phyloP scores from a whole-genome alignment of 2,888 invertebrate species.

The Serripes groenlandicus region DNA sequence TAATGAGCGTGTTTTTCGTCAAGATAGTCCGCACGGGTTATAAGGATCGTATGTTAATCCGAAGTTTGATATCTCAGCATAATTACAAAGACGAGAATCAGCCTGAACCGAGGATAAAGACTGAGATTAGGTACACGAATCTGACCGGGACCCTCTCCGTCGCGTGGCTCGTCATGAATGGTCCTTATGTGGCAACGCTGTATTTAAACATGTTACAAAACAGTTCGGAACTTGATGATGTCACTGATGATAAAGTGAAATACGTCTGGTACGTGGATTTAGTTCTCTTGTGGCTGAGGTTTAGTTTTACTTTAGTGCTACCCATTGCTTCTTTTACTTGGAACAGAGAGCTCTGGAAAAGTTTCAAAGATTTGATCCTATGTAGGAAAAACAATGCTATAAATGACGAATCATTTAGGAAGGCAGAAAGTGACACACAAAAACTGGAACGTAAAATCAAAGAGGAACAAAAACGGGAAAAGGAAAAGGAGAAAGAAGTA shows the following conservation, averaged over 20 bases:
- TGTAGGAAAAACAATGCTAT: conserved; percentile 82
- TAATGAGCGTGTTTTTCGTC: conserved; percentile 73
- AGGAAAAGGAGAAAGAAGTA: conserved; percentile 60
- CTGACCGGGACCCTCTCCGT: conserved; percentile 74
- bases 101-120: conserved; percentile 68
- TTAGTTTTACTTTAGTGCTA: conserved; percentile 77
- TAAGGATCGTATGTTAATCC: conserved; percentile 68
- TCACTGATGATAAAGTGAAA: conserved; percentile 48
- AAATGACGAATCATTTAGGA: conserved; percentile 72
- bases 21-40: conserved; percentile 70
- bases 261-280: conserved; percentile 79
- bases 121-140: conserved; percentile 73
- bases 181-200: conserved; percentile 76
- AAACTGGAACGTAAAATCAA: conserved; percentile 43
- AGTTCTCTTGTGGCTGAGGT: conserved; percentile 81
- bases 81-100: conserved; percentile 66
- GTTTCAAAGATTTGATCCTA: conserved; percentile 78
- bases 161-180: conserved; percentile 78
- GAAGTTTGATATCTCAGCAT: conserved; percentile 69
- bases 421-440: conserved; percentile 38
- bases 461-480: conserved; percentile 53
- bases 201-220: conserved; percentile 72
- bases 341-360: conserved; percentile 81
- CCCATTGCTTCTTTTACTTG: conserved; percentile 79
- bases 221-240: conserved; percentile 63